These are phyloP conservation scores for Leucophenga maculata DNA, from an alignment of 2,888 invertebrate species.

Conservation along the genomic window DNA sequence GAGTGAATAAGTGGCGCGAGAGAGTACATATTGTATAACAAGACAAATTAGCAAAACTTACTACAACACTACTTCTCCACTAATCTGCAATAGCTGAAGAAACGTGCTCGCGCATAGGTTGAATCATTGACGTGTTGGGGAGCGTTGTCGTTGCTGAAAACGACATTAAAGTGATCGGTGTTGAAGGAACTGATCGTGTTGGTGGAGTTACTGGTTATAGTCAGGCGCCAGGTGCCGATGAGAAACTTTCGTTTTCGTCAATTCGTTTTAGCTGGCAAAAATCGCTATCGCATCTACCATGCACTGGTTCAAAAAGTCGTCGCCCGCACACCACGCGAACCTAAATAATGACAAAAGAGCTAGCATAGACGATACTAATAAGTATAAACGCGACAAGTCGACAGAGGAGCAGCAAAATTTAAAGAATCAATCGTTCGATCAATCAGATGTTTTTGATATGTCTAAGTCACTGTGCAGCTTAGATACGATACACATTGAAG, in stretches of 20 bases:
- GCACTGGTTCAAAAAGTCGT: constrained; percentile 80
- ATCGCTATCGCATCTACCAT: constrained; percentile 77
- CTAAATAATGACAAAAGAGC: constrained; percentile 49
- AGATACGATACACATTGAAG: constrained; percentile 53
- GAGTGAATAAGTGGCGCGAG: too few species aligned
- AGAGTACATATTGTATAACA: too few species aligned
- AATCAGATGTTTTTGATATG: constrained; percentile 34
- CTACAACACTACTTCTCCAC: too few species aligned
- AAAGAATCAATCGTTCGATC: not conserved
- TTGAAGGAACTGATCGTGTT: not conserved
- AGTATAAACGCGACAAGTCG: constrained; percentile 35
- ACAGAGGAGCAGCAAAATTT: not conserved
- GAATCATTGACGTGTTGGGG: too few species aligned
- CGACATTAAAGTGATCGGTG: not conserved
- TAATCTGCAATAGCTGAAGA: too few species aligned
- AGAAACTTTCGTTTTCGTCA: constrained; percentile 77
- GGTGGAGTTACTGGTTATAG: not conserved
- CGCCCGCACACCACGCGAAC: constrained; percentile 75
- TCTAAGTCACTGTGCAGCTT: constrained; percentile 53
- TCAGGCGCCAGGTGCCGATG: constrained; percentile 71
- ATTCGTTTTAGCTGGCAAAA: constrained; percentile 77
- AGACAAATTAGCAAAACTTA: too few species aligned
- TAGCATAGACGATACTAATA: constrained; percentile 14
- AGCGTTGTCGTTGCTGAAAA: too few species aligned
- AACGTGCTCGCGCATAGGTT: too few species aligned